Base-by-base conservation (phyloP, 1,140 invertebrate species). In the Trypoxylus dichotomus region DNA sequence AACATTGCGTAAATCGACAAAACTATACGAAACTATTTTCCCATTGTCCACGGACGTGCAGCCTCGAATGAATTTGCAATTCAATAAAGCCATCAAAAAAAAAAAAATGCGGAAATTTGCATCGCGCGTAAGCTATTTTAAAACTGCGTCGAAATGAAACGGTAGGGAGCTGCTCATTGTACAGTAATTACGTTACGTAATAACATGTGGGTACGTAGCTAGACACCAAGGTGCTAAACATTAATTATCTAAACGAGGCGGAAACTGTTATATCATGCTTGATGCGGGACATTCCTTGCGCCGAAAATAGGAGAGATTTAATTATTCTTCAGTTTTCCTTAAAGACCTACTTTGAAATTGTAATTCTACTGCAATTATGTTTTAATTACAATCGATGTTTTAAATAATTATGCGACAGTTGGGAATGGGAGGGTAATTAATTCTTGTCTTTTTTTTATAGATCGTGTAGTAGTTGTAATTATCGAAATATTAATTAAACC, bases 201-300 rank as follows among this genome's bases (percentile, higher is more conserved):
- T 13, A 54, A 3, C 60, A 68, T n/a, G 60, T 68, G 47, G 47
- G 47, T 54, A 54, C 15, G 15, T 68, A 29, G 21, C 5, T 29
- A 68, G n/a, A 21, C 60, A 25, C 24, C 60, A 68, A 29, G 11
- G 25, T 29, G 60, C 60, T 68, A 68, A n/a, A 68, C 60, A 27
- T 21, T 68, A 68, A 68, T 68, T 68, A 68, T 10, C 60, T 68
- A 68, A 24, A 68, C 60, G 11, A 68, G 60, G 60, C 60, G 60
- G 60, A 68, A 68, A 68, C 60, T 68, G 25, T 68, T 68, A 29
- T 68, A 68, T 27, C 24, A 68, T 27, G 24, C 60, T 7, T 60
- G 58, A 60, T 60, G 60, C 60, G 60, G n/a, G 8, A 68, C 60
- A 68, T 68, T 68, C 60, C 60, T 68, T 68, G 27, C 24, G 24